phyloP scores from a whole-genome alignment of 1,140 invertebrate species.

The Globodera ellingtonae region DNA sequence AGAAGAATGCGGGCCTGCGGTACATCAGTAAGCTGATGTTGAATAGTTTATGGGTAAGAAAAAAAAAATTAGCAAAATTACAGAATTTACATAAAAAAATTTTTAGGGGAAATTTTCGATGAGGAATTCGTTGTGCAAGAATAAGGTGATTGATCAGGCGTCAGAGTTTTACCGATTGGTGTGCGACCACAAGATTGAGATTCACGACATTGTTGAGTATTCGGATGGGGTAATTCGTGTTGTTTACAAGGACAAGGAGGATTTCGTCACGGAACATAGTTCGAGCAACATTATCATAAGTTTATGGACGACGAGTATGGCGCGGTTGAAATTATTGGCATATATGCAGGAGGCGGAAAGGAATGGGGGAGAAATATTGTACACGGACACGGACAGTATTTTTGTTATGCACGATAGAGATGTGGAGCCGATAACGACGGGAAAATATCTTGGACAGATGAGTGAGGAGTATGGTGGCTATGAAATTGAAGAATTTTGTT shows the following conservation, averaged over 20 bases:
- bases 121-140: not conserved
- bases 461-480: not conserved
- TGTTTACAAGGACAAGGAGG: no score
- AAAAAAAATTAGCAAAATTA: not conserved
- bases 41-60: not conserved
- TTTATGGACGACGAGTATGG: not conserved
- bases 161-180: not conserved
- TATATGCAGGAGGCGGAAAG: not conserved
- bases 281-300: not conserved
- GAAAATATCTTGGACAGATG: not conserved
- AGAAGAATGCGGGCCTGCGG: slow-evolving; percentile 3
- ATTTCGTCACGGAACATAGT: no score
- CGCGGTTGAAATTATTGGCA: not conserved
- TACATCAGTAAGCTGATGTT: slow-evolving; percentile 1
- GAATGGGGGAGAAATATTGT: not conserved
- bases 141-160: not conserved
- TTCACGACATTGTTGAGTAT: slow-evolving; percentile 1
- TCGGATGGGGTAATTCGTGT: not conserved
- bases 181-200: not conserved
- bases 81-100: no score
- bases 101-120: not conserved
- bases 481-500: slow-evolving; percentile 13
- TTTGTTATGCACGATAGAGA: not conserved
- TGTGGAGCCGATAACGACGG: not conserved
- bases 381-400: no score